These are phyloP conservation scores for Zoanthus solanderi DNA, from an alignment of 92 coral and sea anemone species.

Conservation along the genomic window DNA sequence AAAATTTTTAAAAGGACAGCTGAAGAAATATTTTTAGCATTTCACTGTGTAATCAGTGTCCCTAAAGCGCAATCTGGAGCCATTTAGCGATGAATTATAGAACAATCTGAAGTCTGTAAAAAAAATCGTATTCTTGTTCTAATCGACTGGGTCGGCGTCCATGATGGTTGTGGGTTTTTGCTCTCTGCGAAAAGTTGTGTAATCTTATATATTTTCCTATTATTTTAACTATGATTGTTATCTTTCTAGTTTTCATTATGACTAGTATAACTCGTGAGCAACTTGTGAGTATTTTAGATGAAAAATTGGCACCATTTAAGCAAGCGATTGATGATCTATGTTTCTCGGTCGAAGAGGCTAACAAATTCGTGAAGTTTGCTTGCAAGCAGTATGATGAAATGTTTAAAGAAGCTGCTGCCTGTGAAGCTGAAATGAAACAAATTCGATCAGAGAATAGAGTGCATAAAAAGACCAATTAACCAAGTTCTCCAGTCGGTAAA, in stretches of 20 bases:
- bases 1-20: too few relatives aligned
- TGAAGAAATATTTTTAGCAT: too few relatives aligned
- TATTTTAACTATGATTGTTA: neutral
- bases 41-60: too few relatives aligned
- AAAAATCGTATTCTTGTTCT: too few relatives aligned
- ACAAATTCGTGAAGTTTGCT: neutral
- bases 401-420: neutral
- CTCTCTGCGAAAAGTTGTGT: neutral
- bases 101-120: too few relatives aligned
- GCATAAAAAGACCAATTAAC: neutral
- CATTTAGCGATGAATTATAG: too few relatives aligned
- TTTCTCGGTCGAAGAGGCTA: neutral
- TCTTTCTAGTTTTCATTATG: neutral
- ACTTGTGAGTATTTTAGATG: conserved; percentile 30
- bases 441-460: neutral
- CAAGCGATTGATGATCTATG: neutral
- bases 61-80: too few relatives aligned
- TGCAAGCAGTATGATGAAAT: too few relatives aligned
- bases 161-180: too few relatives aligned
- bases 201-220: neutral
- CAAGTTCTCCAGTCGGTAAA: neutral
- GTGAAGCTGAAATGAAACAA: neutral
- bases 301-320: neutral
- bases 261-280: conserved; percentile 5
- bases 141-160: too few relatives aligned